Evolutionary conservation across 2,797 vertebrate species (phyloP), one percentile per base, ranked within the genome.

Genomic region (Graptemys geographica): DNA sequence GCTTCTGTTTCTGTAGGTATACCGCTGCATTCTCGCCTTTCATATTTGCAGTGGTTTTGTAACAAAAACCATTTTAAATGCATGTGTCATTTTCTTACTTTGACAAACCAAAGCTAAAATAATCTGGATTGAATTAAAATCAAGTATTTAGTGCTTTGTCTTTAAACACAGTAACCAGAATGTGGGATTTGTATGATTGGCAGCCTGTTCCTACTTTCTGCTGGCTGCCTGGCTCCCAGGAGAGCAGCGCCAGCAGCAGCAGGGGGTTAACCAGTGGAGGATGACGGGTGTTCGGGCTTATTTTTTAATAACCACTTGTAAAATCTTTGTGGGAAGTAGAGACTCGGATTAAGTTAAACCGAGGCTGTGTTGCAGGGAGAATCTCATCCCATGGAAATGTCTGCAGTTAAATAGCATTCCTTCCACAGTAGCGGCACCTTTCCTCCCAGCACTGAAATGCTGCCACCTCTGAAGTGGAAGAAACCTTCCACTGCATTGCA

Each of bases 251-350:
- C 2, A 25, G 21, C 11, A 33, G 8, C 41, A n/a, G 21, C 23
- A 9, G 55, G 55, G 16, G n/a, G 76, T 41, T 33, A 72, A 74
- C 28, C 27, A 6, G 8, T 5, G 4, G 7, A 9, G 33, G 51
- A 49, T 13, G 55, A 51, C 16, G 33, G 33, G 5, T 0, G 0
- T 65, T 52, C 11, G 11, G 59, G 53, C 5, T 80, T 4, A 2
- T 83, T 84, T 81, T 11, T n/a, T 23, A 28, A 5, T 1, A 65
- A 65, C 51, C 1, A 8, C 41, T 51, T 86, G 59, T 49, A 28
- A 80, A 86, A 72, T 44, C 33, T 55, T 13, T 4, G 49, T 12
- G 47, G 41, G 72, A 8, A 57, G 52, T 2, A 0, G 33, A 33
- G 47, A 2, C 0, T 1, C 5, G 4, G 6, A 65, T n/a, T 15